Evolutionary conservation across 1,140 invertebrate genomes (phyloP), one percentile per base, ranked within the genome.

Genomic region (Drosophila hydei): DNA sequence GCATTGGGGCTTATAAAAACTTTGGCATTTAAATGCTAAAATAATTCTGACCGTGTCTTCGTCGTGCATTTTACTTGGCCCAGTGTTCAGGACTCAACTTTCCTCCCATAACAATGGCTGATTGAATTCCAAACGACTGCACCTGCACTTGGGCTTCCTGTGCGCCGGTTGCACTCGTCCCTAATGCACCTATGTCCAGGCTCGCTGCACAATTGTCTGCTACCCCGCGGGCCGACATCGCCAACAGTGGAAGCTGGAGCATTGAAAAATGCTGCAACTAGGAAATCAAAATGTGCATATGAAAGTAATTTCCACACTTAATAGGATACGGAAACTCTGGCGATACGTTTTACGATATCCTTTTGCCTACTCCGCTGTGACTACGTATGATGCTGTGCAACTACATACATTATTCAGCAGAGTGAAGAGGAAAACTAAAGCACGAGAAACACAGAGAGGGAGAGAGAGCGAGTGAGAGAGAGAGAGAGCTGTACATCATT

Each of bases 241-340:
- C 27, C 48, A 47, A 19, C 59, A 42, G 14, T 51, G 25, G 21
- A 30, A 45, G 42, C 47, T 55, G 52, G 50, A 45, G 58, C 60
- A 62, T 72, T 40, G 30, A 40, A 47, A 69, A 69, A 60, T 47
- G 51, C 38, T 79, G 76, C 72, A 81, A 43, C 77, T 78, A 85
- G 81, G 71, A 87, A 87, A 85, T 85, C 83, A 85, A 87, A 85
- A 85, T 85, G 81, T 85, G 81, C 77, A 85, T 85, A 85, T 85
- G 81, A 85, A 81, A 85, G 81, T 85, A 75, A 85, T 85, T 87
- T 85, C 77, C 81, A 81, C 81, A 81, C 83, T 81, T 85, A 85
- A 85, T 85, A 75, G 81, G 83, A 85, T 87, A 87, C 81, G 81
- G 81, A 85, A 85, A 72, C 74, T 80, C 77, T 50, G 77, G 68